Percentiles rank a stretch among this genome's conserved stretches.
phyloP scores from a whole-genome alignment of 2,113 vertebrate species.

The Campylorhamphus procurvoides region DNA sequence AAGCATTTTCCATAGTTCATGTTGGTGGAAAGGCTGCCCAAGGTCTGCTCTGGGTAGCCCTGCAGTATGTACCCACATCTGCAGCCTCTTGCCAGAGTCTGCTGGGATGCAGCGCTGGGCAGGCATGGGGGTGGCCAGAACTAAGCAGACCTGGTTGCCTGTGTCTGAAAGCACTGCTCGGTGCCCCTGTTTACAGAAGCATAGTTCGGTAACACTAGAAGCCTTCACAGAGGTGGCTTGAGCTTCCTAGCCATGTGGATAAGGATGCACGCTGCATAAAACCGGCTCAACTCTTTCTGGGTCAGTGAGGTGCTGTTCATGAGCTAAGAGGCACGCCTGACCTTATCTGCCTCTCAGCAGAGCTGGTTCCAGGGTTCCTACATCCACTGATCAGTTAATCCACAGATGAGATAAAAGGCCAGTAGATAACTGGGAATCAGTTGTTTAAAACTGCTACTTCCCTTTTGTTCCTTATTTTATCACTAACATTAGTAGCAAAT shows the following conservation, averaged over 20 bases:
- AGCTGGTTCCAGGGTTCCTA: not conserved
- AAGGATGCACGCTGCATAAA: constrained; percentile 9
- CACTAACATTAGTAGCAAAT: not conserved
- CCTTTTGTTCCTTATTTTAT: not conserved
- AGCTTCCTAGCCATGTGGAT: constrained; percentile 15
- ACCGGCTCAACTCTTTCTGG: constrained; percentile 12
- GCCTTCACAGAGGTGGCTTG: not conserved
- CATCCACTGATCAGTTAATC: constrained; percentile 15
- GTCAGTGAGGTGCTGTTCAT: constrained; percentile 24
- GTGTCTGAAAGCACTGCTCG: not conserved
- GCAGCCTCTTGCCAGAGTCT: not conserved
- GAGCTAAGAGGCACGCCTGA: constrained; percentile 27
- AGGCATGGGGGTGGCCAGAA: not conserved
- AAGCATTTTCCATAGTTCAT: not conserved
- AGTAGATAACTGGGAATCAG: not conserved
- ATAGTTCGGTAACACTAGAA: not conserved
- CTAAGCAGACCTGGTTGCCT: not conserved
- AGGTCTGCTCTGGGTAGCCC: not conserved
- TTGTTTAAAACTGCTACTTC: not conserved
- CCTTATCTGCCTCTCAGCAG: constrained; percentile 37
- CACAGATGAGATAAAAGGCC: not conserved
- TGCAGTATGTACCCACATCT: rapidly evolving
- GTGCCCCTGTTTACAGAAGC: not conserved
- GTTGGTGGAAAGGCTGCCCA: not conserved
- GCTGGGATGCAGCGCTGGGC: not conserved